Conservation (phyloP, 1,140 invertebrate species). For the Hyphantria cunea region DNA sequence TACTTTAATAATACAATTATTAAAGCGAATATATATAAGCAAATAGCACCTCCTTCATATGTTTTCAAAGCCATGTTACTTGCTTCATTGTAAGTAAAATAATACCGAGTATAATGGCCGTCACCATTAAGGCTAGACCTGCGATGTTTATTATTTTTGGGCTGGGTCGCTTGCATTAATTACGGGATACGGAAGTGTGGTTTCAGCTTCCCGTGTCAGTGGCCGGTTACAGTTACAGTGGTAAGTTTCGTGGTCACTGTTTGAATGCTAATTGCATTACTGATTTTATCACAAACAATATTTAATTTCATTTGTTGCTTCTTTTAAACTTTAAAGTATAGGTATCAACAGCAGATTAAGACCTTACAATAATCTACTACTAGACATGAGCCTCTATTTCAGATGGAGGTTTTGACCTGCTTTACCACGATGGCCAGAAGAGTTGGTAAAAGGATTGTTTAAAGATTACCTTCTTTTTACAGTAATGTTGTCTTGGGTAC, state of each 20-base stretch:
- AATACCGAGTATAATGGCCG: slow-evolving; percentile 5
- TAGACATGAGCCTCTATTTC: no score
- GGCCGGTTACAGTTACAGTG: slow-evolving; percentile 14
- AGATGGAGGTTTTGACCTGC: no score
- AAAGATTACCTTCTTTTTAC: no score
- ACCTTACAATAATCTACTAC: no score
- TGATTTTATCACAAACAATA: no score
- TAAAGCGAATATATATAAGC: neutral
- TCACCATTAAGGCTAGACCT: neutral
- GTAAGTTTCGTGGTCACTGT: slow-evolving; percentile 14
- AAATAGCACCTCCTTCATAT: neutral
- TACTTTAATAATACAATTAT: neutral
- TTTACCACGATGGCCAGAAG: no score
- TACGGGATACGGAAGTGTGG: slow-evolving; percentile 31
- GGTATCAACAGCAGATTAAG: no score
- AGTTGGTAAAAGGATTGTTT: no score
- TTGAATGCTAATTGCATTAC: neutral
- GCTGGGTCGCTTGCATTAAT: slow-evolving; percentile 36
- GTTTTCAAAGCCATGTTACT: slow-evolving; percentile 1
- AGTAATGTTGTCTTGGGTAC: no score
- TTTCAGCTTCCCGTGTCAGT: slow-evolving; percentile 28
- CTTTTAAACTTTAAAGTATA: no score
- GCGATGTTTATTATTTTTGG: slow-evolving; percentile 33
- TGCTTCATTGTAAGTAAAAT: slow-evolving; percentile 1
- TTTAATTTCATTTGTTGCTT: no score